phyloP scores from a whole-genome alignment of 2,113 vertebrate genomes.

The Mesembrinibis cayennensis region DNA sequence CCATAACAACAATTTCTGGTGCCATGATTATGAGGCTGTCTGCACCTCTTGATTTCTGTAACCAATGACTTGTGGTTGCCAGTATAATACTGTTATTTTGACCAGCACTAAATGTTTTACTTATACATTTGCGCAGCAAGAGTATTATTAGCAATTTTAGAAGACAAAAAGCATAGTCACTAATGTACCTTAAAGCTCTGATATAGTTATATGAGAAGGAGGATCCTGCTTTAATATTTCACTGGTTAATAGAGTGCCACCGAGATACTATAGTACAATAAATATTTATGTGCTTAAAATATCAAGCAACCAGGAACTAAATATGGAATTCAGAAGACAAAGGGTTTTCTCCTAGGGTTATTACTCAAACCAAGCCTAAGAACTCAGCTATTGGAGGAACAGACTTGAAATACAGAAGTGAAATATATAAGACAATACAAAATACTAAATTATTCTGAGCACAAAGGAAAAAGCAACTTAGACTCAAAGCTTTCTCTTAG shows the following conservation, averaged over 20 bases:
- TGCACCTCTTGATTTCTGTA: not conserved
- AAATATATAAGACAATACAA: not conserved
- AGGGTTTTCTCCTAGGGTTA: not conserved
- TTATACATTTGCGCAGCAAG: not conserved
- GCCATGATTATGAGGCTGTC: not conserved
- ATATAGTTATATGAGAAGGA: not conserved
- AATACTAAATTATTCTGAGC: not conserved
- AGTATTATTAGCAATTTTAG: not conserved
- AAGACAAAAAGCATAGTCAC: not conserved
- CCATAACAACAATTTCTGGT: slow-evolving; percentile 6
- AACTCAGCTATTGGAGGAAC: not conserved
- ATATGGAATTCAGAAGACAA: not conserved
- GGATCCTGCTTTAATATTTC: not conserved
- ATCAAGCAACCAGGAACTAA: not conserved
- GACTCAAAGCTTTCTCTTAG: not conserved
- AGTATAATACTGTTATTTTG: not conserved
- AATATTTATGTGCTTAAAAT: not conserved
- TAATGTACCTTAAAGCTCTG: not conserved
- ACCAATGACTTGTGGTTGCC: not conserved
- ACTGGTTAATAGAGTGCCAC: not conserved
- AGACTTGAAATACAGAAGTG: not conserved
- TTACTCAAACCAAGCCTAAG: not conserved
- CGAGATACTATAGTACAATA: not conserved
- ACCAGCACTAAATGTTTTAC: not conserved
- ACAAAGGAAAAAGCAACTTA: not conserved